Evolutionary conservation across 2,113 vertebrate genomes (phyloP).

Genomic region (Hystrix cristata): DNA sequence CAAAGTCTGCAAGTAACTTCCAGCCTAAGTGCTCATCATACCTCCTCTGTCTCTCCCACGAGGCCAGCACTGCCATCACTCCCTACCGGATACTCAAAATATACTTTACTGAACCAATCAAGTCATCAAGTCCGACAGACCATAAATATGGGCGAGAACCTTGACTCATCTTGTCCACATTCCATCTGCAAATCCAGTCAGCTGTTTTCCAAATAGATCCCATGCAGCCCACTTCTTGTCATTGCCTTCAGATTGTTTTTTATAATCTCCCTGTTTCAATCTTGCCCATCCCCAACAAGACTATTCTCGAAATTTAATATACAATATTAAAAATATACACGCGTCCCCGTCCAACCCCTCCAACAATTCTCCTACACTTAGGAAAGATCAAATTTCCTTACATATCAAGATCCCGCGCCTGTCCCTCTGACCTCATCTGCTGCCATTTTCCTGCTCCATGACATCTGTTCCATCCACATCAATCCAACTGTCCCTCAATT

Average conservation of each 20-base stretch:
- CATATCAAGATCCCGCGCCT: neutral
- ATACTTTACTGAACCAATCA: neutral
- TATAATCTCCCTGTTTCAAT: neutral
- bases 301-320: neutral
- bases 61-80: neutral
- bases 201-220: neutral
- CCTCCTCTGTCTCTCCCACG: neutral
- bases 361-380: neutral
- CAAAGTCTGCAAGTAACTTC: constrained; percentile 3
- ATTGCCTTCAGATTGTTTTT: neutral
- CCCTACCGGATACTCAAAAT: neutral
- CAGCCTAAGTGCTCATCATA: neutral
- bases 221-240: neutral
- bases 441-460: neutral
- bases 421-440: neutral
- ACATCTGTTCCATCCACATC: neutral
- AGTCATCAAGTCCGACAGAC: neutral
- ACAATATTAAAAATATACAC: neutral
- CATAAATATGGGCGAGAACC: neutral
- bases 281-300: neutral
- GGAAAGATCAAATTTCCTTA: neutral
- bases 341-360: neutral
- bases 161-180: neutral
- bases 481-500: neutral
- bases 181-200: neutral